Conservation (phyloP, 2,888 invertebrate genomes). For the Prosopocoilus inquinatus region DNA sequence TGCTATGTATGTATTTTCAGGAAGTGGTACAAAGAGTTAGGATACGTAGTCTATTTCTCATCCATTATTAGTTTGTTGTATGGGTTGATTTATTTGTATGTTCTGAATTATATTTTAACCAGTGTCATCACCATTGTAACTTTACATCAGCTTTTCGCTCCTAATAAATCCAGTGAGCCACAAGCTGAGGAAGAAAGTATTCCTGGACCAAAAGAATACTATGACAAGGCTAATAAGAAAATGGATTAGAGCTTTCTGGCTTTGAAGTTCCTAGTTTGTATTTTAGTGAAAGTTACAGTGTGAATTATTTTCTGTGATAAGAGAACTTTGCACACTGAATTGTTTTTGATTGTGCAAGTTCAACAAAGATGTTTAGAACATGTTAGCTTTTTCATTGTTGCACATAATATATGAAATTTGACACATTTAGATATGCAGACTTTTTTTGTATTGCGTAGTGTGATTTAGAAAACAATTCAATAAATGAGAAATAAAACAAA, state of each 20-base stretch:
- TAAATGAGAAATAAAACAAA: too few relatives aligned
- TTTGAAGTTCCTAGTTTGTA: not conserved
- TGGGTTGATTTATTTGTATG: constrained; percentile 60
- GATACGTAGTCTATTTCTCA: constrained; percentile 54
- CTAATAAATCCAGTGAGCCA: constrained; percentile 52
- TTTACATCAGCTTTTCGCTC: constrained; percentile 56
- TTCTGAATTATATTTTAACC: constrained; percentile 61
- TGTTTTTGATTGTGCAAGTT: too few relatives aligned
- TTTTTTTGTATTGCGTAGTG: too few relatives aligned
- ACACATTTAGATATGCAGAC: too few relatives aligned
- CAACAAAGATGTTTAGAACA: too few relatives aligned
- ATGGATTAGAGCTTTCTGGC: constrained; percentile 29
- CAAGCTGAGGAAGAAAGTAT: constrained; percentile 48
- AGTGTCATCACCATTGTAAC: constrained; percentile 57
- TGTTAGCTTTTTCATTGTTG: too few relatives aligned
- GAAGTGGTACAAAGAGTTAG: constrained; percentile 51
- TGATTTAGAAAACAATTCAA: too few relatives aligned
- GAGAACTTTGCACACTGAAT: too few relatives aligned
- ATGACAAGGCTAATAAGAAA: constrained; percentile 33
- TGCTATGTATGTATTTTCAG: constrained; percentile 46
- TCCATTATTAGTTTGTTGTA: constrained; percentile 58
- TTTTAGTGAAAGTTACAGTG: too few relatives aligned
- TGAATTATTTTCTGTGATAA: too few relatives aligned
- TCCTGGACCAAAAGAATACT: constrained; percentile 21
- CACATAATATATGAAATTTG: too few relatives aligned